Base-by-base conservation (phyloP, 2,113 vertebrate species). In the Mustela lutreola region DNA sequence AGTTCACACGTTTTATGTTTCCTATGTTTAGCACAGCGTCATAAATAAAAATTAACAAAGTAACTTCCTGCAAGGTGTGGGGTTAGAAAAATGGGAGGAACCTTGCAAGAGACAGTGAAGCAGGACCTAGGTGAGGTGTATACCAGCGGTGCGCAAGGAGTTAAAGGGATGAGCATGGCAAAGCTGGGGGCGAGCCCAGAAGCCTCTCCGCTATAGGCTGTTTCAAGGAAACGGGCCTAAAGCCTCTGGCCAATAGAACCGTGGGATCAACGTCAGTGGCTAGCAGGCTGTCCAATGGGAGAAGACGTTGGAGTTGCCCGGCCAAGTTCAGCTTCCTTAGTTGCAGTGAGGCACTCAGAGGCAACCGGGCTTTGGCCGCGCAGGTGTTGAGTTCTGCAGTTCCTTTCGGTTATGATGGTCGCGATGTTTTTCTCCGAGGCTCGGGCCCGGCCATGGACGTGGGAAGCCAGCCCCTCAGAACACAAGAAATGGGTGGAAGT, bases 401-500 rank as follows among this genome's bases (percentile, higher is more conserved):
- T 16, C 0, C 0, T 11, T 1, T 73, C 1, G 2, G 1, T 28
- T 22, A 18, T 31, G 39, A 6, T 1, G 0, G 24, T 36, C 1
- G 36, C 15, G 28, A 98, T 98, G 98, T 96, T 95, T 48, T 11
- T 3, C 9, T 60, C 89, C 0, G 22, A 79, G 36, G 73, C 42
- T 4, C 4, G 60, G 11, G 31, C 31, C 36, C 36, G 82, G 70
- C 81, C 71, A 1, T 58, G 70, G 15, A 71, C 71, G 2, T 71
- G 87, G 63, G 97, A 96, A 91, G 9, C 63, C 56, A 96, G 67
- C 63, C 93, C 91, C 11, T 87, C 78, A 1, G 98, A 98, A 26
- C 92, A 75, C 80, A 98, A 36, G 92, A 97, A 85, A 31, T 98
- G 97, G 95, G 96, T 95, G 50, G 70, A 98, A 98, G 98, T 98